Evolutionary conservation across 2,113 vertebrate species (phyloP).

Genomic region (Suricata suricatta): DNA sequence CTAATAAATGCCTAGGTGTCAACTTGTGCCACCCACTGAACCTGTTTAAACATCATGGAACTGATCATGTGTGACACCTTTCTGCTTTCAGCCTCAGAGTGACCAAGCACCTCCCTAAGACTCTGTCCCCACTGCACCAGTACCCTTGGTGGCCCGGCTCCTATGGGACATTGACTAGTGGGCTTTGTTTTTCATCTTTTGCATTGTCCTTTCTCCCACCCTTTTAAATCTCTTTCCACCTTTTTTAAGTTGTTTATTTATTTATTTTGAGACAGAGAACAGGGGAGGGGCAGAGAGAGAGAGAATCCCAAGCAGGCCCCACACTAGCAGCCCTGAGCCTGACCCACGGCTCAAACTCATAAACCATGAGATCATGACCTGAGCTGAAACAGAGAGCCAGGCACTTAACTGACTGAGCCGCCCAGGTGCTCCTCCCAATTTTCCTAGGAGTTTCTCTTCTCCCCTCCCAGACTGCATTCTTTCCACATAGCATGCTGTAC

Average conservation of each 20-base stretch:
- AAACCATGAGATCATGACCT: too few relatives aligned
- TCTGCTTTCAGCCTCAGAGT: neutral
- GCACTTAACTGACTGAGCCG: too few relatives aligned
- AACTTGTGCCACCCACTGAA: neutral
- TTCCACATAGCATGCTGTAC: neutral
- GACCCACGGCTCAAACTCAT: too few relatives aligned
- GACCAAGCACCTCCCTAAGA: neutral
- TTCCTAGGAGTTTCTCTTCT: neutral
- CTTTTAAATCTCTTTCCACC: neutral
- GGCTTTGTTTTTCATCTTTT: neutral
- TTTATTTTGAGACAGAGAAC: too few relatives aligned
- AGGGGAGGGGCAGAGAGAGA: too few relatives aligned
- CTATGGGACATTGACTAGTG: rapidly evolving
- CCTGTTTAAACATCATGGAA: constrained; percentile 1
- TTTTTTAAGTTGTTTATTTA: neutral
- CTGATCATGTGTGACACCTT: neutral
- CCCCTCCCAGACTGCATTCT: neutral
- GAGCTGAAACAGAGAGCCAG: too few relatives aligned
- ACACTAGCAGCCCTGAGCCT: too few relatives aligned
- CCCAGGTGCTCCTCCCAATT: neutral
- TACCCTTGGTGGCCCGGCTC: neutral
- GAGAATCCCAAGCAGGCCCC: too few relatives aligned
- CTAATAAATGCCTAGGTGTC: neutral
- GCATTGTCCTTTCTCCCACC: neutral
- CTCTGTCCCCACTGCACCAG: neutral